A percentile compares a stretch with the other conserved stretches of the same genome.
Evolutionary conservation across 2,113 vertebrate species (phyloP).

Genomic region (Myiozetetes cayanensis): DNA sequence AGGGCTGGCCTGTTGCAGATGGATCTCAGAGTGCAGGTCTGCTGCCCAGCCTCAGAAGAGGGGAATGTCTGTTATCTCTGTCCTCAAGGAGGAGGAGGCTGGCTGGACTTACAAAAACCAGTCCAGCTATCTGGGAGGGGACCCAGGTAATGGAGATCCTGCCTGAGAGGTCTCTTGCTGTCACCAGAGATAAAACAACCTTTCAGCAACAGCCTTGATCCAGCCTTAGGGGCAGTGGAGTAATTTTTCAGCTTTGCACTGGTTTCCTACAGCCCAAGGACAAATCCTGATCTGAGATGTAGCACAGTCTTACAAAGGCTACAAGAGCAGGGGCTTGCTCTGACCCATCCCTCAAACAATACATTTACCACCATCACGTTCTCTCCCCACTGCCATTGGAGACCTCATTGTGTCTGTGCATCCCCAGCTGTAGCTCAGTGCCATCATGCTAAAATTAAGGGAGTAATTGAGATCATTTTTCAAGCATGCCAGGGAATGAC

Average conservation of each 20-base stretch:
- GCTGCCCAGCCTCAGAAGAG: fast-evolving
- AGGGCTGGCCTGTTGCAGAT: background rate
- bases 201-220: background rate
- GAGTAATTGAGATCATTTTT: background rate
- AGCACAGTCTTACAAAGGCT: background rate
- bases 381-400: background rate
- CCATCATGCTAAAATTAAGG: background rate
- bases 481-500: background rate
- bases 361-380: fast-evolving
- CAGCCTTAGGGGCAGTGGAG: too few species aligned
- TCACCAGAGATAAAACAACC: background rate
- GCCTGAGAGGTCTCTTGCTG: background rate
- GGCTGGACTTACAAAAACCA: background rate
- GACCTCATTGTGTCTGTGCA: fast-evolving
- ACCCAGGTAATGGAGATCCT: background rate
- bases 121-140: background rate
- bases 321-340: background rate
- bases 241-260: background rate
- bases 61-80: background rate
- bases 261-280: background rate
- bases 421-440: background rate
- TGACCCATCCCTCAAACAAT: background rate
- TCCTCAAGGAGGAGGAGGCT: background rate
- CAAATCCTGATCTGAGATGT: background rate
- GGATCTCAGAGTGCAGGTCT: background rate